Base-by-base conservation (phyloP, 2,113 vertebrate genomes). In the Pavo muticus region DNA sequence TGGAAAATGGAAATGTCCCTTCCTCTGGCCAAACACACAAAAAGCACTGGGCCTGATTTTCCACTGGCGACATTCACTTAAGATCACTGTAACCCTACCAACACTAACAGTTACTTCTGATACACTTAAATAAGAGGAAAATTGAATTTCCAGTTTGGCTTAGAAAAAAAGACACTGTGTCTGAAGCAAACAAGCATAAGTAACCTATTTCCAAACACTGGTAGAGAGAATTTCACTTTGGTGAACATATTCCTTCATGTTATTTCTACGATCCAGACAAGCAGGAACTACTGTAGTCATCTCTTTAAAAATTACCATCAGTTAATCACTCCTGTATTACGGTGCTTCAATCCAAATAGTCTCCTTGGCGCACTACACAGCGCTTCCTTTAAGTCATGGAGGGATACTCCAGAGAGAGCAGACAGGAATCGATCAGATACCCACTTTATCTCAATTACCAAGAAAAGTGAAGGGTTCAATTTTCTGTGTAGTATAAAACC, bases 381-480 rank as follows among this genome's bases (percentile, higher is more conserved):
- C 29, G 32, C 63, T 80, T 50, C 2, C 0, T 35, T 73, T 2
- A 91, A 91, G 75, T 19, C 24, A 63, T 1, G 52, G 70, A 88
- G 80, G 80, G 61, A 78, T 15, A 40, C 12, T 40, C 27, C 50
- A 77, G 78, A 48, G 68, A 87, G 63, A 83, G 73, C 11, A 90
- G 79, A 32, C 52, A 20, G 12, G 61, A 90, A 68, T 1, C 81
- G 79, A 71, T 68, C 92, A 68, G 30, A 74, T 23, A 90, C 18
- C 13, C 32, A 7, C 39, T 90, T 65, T 25, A 59, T n/a, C 88
- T 60, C 9, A 2, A 39, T 72, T 93, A 91, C 80, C 30, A 57
- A 70, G 74, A 85, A 93, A 97, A 97, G 70, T 42, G 84, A 95
- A 82, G 81, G 59, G 32, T 73, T 94, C 77, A 8, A 14, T 69